phyloP scores from a whole-genome alignment of 2,888 invertebrate species.

The Spatulosminthurus flaviceps region DNA sequence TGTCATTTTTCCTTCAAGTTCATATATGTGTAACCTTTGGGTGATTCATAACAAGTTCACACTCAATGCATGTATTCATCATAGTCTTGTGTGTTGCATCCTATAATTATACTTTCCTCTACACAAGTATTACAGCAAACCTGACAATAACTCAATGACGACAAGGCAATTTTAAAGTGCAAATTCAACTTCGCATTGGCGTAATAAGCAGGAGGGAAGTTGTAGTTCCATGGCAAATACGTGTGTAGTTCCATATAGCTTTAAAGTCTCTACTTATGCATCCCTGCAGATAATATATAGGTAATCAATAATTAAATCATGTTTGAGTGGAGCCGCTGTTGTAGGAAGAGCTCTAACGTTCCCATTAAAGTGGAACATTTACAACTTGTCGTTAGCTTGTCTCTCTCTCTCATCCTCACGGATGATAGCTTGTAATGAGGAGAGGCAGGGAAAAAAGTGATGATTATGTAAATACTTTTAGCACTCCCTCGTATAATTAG shows the following conservation, averaged over 20 bases:
- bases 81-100: too few species aligned
- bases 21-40: too few species aligned
- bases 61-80: too few species aligned
- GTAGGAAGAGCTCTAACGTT: background rate
- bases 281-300: background rate
- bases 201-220: too few species aligned
- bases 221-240: too few species aligned
- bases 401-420: too few species aligned
- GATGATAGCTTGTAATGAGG: conserved; percentile 1
- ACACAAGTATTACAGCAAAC: too few species aligned
- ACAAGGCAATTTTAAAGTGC: conserved; percentile 14
- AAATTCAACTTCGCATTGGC: background rate
- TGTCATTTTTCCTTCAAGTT: too few species aligned
- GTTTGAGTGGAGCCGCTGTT: background rate
- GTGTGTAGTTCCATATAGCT: too few species aligned
- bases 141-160: background rate
- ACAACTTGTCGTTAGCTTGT: background rate
- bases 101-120: too few species aligned
- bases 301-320: conserved; percentile 11
- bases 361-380: background rate
- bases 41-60: too few species aligned
- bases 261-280: background rate
- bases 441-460: conserved; percentile 8
- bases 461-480: conserved; percentile 10
- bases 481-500: background rate